Evolutionary conservation across 2,113 vertebrate species (phyloP).

Genomic region (Dunckerocampus dactyliophorus): DNA sequence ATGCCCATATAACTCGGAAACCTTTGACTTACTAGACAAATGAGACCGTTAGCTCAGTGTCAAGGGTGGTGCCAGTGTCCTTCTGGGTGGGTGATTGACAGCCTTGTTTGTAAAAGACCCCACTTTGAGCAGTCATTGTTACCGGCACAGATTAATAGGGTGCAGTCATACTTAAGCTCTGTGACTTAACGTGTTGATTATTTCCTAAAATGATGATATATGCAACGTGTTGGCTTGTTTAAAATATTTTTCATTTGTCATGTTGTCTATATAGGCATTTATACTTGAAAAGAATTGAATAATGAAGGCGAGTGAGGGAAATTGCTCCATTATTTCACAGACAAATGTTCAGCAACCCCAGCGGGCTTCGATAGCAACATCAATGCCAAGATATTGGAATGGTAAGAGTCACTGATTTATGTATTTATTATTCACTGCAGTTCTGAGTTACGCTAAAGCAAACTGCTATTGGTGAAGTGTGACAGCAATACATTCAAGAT

Average conservation of each 20-base stretch:
- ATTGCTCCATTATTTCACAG: constrained; percentile 57
- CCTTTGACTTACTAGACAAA: constrained; percentile 50
- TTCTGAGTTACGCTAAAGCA: constrained; percentile 34
- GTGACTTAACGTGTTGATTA: constrained; percentile 47
- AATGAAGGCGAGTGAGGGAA: constrained; percentile 29
- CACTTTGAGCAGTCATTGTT: constrained; percentile 50
- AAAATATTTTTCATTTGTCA: constrained; percentile 65
- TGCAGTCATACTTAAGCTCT: constrained; percentile 57
- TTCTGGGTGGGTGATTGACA: constrained; percentile 55
- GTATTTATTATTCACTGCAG: too few relatives aligned
- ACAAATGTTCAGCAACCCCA: constrained; percentile 52
- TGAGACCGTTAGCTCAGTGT: constrained; percentile 60
- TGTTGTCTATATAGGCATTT: constrained; percentile 36
- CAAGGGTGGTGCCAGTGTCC: constrained; percentile 44
- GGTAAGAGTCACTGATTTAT: too few relatives aligned
- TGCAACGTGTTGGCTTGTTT: constrained; percentile 32
- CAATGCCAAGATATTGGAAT: constrained; percentile 58
- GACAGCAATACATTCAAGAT: constrained; percentile 21
- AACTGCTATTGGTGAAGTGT: constrained; percentile 1
- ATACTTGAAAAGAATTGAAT: constrained; percentile 50
- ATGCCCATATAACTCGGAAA: constrained; percentile 29
- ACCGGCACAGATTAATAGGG: constrained; percentile 64
- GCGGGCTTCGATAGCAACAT: constrained; percentile 59
- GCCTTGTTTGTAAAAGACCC: constrained; percentile 60
- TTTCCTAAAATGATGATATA: constrained; percentile 60